Percentiles rank a stretch among this genome's conserved stretches.
phyloP scores from a whole-genome alignment of 2,888 invertebrate genomes.

The Caenorhabditis becei region DNA sequence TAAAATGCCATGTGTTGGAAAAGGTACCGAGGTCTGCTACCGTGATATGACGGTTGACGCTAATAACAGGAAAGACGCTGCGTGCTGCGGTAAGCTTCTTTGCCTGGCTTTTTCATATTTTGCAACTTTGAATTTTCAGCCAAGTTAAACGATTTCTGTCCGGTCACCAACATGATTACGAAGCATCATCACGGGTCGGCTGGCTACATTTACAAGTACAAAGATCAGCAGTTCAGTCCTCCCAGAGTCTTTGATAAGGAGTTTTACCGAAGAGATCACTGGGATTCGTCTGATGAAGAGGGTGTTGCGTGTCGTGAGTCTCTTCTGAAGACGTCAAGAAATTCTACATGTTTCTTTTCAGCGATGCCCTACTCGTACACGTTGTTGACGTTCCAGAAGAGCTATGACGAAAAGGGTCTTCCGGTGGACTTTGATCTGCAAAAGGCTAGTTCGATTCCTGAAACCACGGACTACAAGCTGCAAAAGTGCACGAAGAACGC shows the following conservation, averaged over 20 bases:
- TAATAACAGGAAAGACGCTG: no score
- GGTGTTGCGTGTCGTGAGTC: conserved; percentile 48
- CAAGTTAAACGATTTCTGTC: background rate
- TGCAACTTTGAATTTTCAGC: no score
- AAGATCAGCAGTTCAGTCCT: background rate
- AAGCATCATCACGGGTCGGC: background rate
- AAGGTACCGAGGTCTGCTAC: no score
- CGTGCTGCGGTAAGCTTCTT: no score
- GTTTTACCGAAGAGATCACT: background rate
- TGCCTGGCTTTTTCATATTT: no score
- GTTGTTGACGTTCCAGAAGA: background rate
- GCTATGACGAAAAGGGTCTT: background rate
- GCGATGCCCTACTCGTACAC: conserved; percentile 31
- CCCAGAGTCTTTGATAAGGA: background rate
- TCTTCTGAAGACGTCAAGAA: background rate
- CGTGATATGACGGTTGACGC: no score
- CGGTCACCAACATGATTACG: background rate
- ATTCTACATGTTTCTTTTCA: background rate
- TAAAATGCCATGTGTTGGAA: no score
- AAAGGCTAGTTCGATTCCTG: conserved; percentile 8
- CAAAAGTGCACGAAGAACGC: background rate
- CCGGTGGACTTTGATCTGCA: background rate
- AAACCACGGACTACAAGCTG: background rate
- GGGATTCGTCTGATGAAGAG: background rate
- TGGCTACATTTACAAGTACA: conserved; percentile 3